Percentiles rank a stretch among this genome's conserved stretches.
Conservation (phyloP, 1,140 invertebrate species). For the Matsumurasca onukii region DNA sequence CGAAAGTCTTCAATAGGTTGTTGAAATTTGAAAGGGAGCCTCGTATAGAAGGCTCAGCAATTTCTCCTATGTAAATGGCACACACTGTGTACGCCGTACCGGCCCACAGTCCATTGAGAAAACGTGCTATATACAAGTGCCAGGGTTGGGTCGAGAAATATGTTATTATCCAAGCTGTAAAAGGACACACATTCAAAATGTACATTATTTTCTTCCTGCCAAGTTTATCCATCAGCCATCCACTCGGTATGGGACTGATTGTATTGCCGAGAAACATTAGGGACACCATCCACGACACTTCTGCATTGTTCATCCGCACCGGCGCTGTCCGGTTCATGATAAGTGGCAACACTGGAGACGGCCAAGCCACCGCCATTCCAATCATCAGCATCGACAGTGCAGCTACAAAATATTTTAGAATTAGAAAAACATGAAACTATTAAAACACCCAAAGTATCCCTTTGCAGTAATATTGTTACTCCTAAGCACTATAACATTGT, state of each 20-base stretch:
- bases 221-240: conserved; percentile 66
- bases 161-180: conserved; percentile 56
- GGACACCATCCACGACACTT: conserved; percentile 39
- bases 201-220: conserved; percentile 72
- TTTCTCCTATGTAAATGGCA: conserved; percentile 86
- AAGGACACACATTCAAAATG: conserved; percentile 58
- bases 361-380: conserved; percentile 73
- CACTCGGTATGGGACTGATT: conserved; percentile 36
- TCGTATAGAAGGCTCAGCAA: conserved; percentile 50
- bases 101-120: conserved; percentile 53
- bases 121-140: conserved; percentile 34
- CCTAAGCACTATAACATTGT: too few relatives aligned
- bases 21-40: conserved; percentile 66
- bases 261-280: conserved; percentile 37
- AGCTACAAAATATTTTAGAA: conserved; percentile 40
- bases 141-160: conserved; percentile 13
- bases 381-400: conserved; percentile 46
- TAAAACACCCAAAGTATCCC: too few relatives aligned
- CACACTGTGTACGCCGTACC: conserved; percentile 73
- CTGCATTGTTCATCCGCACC: conserved; percentile 20
- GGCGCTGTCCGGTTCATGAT: conserved; percentile 30
- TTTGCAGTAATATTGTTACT: too few relatives aligned
- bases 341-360: conserved; percentile 62
- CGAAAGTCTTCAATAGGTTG: conserved; percentile 73
- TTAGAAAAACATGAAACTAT: too few relatives aligned